Percentiles rank a stretch among this genome's conserved stretches.
Conservation (phyloP, 2,113 vertebrate genomes). For the Oreotrochilus melanogaster region DNA sequence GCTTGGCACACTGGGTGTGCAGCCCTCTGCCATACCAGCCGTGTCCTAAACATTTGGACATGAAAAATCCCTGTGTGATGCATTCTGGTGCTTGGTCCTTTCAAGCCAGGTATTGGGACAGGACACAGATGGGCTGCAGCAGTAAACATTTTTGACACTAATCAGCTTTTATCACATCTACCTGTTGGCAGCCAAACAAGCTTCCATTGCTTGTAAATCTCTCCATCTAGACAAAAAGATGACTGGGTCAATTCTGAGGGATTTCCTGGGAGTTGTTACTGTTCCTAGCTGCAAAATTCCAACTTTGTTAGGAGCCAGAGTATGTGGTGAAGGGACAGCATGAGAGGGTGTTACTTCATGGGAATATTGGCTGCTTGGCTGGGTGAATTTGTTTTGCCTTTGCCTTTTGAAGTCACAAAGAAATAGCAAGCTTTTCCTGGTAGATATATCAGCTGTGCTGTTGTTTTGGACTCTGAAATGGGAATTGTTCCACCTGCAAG, state of each 20-base stretch:
- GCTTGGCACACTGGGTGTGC: accelerated
- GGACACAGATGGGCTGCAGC: neutral
- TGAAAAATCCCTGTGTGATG: accelerated
- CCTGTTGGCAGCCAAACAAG: neutral
- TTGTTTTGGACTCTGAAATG: neutral
- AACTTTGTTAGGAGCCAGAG: neutral
- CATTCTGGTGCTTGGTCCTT: neutral
- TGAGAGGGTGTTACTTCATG: accelerated
- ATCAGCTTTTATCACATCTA: constrained; percentile 32
- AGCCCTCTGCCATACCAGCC: accelerated
- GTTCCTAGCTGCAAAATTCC: neutral
- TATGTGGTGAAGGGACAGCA: accelerated
- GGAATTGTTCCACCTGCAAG: neutral
- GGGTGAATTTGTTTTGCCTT: neutral
- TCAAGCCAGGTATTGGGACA: neutral
- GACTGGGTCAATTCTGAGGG: neutral
- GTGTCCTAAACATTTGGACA: accelerated
- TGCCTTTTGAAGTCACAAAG: neutral
- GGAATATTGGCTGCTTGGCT: neutral
- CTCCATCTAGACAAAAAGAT: neutral
- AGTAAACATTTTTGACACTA: neutral
- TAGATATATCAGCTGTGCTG: accelerated
- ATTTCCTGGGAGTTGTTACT: neutral
- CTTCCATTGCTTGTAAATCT: neutral
- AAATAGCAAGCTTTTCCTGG: neutral